A percentile compares a stretch with the other conserved stretches of the same genome.
phyloP scores from a whole-genome alignment of 1,140 invertebrate genomes.

The Portunus trituberculatus region DNA sequence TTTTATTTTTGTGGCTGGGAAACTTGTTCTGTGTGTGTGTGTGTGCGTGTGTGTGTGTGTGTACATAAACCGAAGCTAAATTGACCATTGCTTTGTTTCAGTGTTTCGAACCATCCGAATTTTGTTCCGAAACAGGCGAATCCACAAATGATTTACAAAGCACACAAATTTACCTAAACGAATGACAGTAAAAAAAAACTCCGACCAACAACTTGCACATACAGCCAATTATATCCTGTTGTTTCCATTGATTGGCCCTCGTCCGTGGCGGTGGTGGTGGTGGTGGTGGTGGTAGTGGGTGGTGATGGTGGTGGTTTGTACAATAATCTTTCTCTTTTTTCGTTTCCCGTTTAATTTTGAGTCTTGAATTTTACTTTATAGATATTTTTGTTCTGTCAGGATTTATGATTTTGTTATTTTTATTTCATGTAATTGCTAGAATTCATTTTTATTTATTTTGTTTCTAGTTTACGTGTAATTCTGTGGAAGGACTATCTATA shows the following conservation, averaged over 20 bases:
- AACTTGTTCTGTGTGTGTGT: neutral
- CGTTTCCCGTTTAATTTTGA: too few species aligned
- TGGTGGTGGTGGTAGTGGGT: neutral
- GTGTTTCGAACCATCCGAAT: neutral
- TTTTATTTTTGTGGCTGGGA: too few species aligned
- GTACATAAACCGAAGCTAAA: neutral
- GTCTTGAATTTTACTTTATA: too few species aligned
- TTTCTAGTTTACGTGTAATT: too few species aligned
- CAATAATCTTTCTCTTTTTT: too few species aligned
- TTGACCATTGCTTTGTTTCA: neutral
- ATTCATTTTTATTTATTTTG: too few species aligned
- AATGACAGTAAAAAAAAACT: conserved; percentile 45
- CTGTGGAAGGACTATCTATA: too few species aligned
- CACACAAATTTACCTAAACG: conserved; percentile 38
- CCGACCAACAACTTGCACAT: conserved; percentile 51
- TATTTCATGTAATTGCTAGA: too few species aligned
- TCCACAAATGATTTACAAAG: conserved; percentile 29
- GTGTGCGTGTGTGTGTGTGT: conserved; percentile 35
- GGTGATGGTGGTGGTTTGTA: neutral
- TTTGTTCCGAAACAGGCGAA: conserved; percentile 7
- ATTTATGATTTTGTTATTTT: too few species aligned
- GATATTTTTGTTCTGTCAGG: too few species aligned
- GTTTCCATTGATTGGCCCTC: neutral
- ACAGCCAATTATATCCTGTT: conserved; percentile 53
- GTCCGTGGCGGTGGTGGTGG: neutral